These are phyloP conservation scores for Prionailurus viverrinus DNA, from an alignment of 2,113 vertebrate genomes.

Conservation along the genomic window DNA sequence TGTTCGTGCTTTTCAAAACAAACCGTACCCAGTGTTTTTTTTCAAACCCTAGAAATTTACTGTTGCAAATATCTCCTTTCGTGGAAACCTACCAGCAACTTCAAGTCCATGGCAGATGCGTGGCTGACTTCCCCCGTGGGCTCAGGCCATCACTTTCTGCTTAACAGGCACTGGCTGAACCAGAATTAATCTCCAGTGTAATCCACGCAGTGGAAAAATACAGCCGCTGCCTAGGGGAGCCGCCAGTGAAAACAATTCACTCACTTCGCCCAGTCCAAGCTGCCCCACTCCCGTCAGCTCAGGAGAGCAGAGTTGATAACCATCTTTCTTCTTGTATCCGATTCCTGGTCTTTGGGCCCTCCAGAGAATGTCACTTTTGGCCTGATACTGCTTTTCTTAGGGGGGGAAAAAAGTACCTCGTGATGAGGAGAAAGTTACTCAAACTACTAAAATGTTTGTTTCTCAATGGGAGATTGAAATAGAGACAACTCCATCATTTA, in stretches of 20 bases:
- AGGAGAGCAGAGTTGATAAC: neutral
- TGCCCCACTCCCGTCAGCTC: neutral
- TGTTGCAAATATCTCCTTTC: neutral
- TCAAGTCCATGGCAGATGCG: neutral
- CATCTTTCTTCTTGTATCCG: neutral
- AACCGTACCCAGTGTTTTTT: conserved; percentile 45
- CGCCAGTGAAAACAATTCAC: conserved; percentile 56
- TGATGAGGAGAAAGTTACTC: neutral
- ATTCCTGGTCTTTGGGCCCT: neutral
- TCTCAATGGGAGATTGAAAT: neutral
- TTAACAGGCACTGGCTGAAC: conserved; percentile 68
- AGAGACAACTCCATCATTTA: neutral
- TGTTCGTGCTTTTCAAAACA: conserved; percentile 64
- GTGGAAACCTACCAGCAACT: conserved; percentile 68
- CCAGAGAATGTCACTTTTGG: neutral
- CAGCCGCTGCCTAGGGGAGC: conserved; percentile 65
- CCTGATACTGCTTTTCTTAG: neutral
- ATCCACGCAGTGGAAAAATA: conserved; percentile 80
- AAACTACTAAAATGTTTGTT: conserved; percentile 5
- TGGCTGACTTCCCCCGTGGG: conserved; percentile 61
- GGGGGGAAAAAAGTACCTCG: neutral
- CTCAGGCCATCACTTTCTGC: conserved; percentile 63
- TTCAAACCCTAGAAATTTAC: conserved; percentile 62
- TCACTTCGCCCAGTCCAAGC: conserved; percentile 1
- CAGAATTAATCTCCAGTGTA: conserved; percentile 75